Base-by-base conservation (phyloP, 2,113 vertebrate species). In the Shinisaurus crocodilurus region DNA sequence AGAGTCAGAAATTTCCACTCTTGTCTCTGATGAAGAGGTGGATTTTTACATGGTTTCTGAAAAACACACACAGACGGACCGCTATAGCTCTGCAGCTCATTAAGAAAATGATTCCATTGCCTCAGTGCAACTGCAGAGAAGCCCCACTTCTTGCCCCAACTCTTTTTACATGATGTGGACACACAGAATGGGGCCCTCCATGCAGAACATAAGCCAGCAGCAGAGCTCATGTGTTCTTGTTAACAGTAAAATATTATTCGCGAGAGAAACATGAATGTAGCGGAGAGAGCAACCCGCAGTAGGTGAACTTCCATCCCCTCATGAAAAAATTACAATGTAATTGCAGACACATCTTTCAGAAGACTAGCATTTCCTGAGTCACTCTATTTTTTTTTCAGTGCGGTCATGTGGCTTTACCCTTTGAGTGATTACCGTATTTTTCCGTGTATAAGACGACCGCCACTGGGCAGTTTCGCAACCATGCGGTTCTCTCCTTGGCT, bases 251-350 rank as follows among this genome's bases (percentile, higher is more conserved):
- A 70, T 63, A 60, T 85, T 86, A 91, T 85, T 63, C 89, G 85
- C 91, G 48, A 90, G 57, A 77, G 65, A 85, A 94, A 25, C 80
- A 65, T 0, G 43, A 90, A 40, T 25, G 65, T 82, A 91, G 60
- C 86, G 86, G 70, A 37, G 60, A 45, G 1, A n/a, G 48, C 23
- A 50, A 34, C 5, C 25, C 89, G 34, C 32, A 45, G 1, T 77
- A 6, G 15, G 34, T n/a, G 65, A 65, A 63, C 16, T 63, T 63
- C 6, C 18, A 20, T 20, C 2, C 60, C 3, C 60, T 63, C 16
- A 63, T 20, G 57, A 63, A 63, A 63, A 63, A 63, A 63, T 20
- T 20, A 3, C 1, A 16, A 2, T 63, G 60, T 63, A 18, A 63
- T 63, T 63, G 18, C 9, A 37, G 86, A 65, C 70, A 57, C 82